Evolutionary conservation across 2,113 vertebrate genomes (phyloP).

Genomic region (Semnornis frantzii): DNA sequence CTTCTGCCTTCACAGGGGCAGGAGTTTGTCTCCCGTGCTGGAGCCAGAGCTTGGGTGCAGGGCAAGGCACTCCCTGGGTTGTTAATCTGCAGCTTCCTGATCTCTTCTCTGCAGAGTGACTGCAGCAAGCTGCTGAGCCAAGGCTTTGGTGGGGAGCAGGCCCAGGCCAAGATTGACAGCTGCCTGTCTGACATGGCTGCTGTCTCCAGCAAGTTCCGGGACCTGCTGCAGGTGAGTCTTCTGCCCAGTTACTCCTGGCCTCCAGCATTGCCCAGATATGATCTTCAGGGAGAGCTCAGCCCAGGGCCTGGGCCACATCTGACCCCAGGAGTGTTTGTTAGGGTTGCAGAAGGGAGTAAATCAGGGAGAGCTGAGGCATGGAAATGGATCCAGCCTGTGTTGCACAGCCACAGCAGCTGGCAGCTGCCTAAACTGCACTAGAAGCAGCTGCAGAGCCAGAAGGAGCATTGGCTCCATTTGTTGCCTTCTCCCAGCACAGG

Average conservation of each 20-base stretch:
- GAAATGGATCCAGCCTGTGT: not conserved
- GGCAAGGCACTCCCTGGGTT: not conserved
- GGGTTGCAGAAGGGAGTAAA: not conserved
- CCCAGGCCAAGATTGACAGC: conserved; percentile 94
- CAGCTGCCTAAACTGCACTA: not conserved
- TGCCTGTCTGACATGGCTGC: conserved; percentile 92
- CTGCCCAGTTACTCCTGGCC: not conserved
- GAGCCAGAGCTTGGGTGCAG: not conserved
- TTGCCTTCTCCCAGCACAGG: not conserved
- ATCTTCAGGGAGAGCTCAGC: not conserved
- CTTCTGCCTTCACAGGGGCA: not conserved
- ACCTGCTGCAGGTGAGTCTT: conserved; percentile 90
- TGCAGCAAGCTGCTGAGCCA: conserved; percentile 92
- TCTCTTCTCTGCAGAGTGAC: conserved; percentile 82
- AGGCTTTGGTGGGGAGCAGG: conserved; percentile 85
- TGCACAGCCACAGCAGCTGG: not conserved
- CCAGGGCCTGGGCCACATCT: not conserved
- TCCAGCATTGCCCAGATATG: not conserved
- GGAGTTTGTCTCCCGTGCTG: not conserved
- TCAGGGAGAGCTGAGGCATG: not conserved
- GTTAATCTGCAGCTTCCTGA: not conserved
- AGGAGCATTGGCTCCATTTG: not conserved
- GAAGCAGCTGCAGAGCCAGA: conserved; percentile 41
- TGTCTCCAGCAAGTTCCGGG: conserved; percentile 92
- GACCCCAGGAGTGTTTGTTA: not conserved